Base-by-base conservation (phyloP, 2,113 vertebrate genomes). In the Sakesphorus luctuosus region DNA sequence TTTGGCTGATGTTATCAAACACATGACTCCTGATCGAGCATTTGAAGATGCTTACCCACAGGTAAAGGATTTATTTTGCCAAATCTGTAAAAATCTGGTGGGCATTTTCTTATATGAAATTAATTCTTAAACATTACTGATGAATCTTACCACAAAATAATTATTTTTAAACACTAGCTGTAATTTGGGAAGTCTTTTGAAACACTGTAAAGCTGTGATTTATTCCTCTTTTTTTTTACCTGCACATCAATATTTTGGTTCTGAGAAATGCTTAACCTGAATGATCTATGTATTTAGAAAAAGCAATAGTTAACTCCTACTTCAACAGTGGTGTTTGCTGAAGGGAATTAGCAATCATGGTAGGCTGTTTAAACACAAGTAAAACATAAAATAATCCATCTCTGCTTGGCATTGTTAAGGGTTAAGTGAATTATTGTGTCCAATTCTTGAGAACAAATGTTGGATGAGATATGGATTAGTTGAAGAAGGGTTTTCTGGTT, bases 21-120 rank as follows among this genome's bases (percentile, higher is more conserved):
- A 99, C 96, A 99, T 99, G 99, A 99, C 99, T 52, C 99, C 99
- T 9, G 99, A 99, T 80, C 97, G 99, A 10, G 99, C 99, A 1
- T 99, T 99, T 85, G 99, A 99, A 95, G 99, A 99, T 17, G 98
- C 99, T 66, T 99, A 99, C 84, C 98, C 98, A 36, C 99, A 99
- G 99, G 99, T 99, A 94, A 95, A 49, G 55, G 63, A 25, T 17
- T 35, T 69, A 13, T 40, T 82, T 79, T 79, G 58, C 33, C n/a
- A 38, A 40, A 20, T 52, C 18, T 63, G 13, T 59, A 49, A 71
- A 58, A 78, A n/a, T 36, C 11, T 40, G 9, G n/a, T 38, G 36
- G 23, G 12, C 16, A 0, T 69, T 94, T 87, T 61, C 63, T 62
- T 18, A 86, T 24, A 26, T 74, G 5, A 56, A 72, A 26, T 53